Conservation (phyloP, 2,888 invertebrate species). For the Steromphala cineraria region DNA sequence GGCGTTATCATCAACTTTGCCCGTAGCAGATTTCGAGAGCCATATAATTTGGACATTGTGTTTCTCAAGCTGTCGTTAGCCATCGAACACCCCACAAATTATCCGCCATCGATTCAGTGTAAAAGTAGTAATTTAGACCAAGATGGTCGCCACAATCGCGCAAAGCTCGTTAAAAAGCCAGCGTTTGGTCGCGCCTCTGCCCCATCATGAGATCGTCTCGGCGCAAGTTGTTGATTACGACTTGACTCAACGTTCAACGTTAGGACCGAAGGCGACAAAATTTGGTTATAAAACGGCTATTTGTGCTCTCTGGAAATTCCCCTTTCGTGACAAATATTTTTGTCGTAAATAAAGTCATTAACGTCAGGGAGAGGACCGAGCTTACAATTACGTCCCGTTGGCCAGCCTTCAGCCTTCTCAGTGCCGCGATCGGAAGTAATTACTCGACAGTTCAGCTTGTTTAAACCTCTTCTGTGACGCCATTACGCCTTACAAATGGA, state of each 20-base stretch:
- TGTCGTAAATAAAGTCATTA: slow-evolving; percentile 45
- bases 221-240: slow-evolving; percentile 28
- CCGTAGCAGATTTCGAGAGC: slow-evolving; percentile 3
- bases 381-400: slow-evolving; percentile 30
- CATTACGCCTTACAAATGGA: slow-evolving; percentile 27
- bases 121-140: slow-evolving; percentile 34
- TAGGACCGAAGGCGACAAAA: slow-evolving; percentile 8
- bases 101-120: slow-evolving; percentile 31
- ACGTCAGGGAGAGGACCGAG: slow-evolving; percentile 21
- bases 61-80: neutral
- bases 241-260: neutral
- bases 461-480: slow-evolving; percentile 19
- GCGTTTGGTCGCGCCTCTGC: slow-evolving; percentile 23
- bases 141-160: slow-evolving; percentile 30
- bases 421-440: slow-evolving; percentile 32
- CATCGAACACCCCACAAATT: slow-evolving; percentile 22
- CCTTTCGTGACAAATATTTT: slow-evolving; percentile 46
- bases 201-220: slow-evolving; percentile 24
- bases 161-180: slow-evolving; percentile 34
- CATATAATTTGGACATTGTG: slow-evolving; percentile 7
- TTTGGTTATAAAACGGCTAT: slow-evolving; percentile 31
- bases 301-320: slow-evolving; percentile 24
- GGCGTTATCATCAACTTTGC: neutral
- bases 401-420: slow-evolving; percentile 4
- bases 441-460: slow-evolving; percentile 17